These are phyloP conservation scores for Serripes groenlandicus DNA, from an alignment of 2,888 invertebrate genomes.

Conservation along the genomic window DNA sequence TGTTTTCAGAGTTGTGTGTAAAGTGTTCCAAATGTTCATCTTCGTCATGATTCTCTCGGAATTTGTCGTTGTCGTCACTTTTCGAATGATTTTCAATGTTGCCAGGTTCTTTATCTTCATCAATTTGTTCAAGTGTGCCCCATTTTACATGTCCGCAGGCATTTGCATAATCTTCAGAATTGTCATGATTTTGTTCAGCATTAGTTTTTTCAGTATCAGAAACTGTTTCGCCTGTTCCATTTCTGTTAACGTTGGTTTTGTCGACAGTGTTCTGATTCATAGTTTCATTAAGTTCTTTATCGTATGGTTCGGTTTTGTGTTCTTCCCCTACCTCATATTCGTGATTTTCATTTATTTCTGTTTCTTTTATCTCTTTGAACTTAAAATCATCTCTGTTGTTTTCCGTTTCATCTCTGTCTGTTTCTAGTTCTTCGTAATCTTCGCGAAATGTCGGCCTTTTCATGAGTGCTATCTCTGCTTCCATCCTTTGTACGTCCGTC, in stretches of 20 bases:
- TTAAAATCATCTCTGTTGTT: not conserved
- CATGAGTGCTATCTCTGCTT: not conserved
- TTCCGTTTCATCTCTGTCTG: not conserved
- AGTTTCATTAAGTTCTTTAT: no score
- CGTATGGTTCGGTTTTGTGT: no score
- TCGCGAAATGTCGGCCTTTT: slow-evolving; percentile 40
- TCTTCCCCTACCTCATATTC: no score
- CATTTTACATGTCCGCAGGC: no score
- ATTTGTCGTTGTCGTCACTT: not conserved
- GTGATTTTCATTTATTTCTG: not conserved
- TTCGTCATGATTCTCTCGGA: not conserved
- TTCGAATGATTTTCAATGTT: not conserved
- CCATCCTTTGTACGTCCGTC: slow-evolving; percentile 4
- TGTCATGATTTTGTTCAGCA: not conserved
- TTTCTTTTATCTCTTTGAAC: not conserved
- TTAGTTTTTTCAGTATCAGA: no score
- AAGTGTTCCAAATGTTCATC: no score
- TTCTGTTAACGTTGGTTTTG: not conserved
- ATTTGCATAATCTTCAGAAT: not conserved
- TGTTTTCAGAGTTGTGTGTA: not conserved
- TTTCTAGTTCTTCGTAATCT: no score
- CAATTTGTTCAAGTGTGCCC: not conserved
- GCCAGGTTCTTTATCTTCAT: not conserved
- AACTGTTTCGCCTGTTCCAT: no score
- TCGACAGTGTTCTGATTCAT: not conserved